phyloP scores from a whole-genome alignment of 2,888 invertebrate species.

The Phytoseiulus persimilis region DNA sequence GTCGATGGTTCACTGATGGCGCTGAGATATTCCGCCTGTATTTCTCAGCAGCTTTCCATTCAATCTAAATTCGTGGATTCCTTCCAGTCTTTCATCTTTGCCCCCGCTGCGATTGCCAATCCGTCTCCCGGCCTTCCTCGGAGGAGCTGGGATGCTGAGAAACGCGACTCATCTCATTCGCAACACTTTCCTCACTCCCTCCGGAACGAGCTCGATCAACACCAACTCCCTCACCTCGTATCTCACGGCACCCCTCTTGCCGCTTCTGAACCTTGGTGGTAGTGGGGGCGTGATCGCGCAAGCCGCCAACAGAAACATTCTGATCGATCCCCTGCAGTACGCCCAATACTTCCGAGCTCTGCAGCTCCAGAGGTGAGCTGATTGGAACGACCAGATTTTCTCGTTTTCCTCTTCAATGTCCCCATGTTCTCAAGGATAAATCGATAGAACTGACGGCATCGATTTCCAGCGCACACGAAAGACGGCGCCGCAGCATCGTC shows the following conservation, averaged over 20 bases:
- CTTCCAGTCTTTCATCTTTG: conserved; percentile 19
- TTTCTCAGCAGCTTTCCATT: background rate
- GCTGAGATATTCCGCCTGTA: too few species aligned
- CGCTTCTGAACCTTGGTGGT: conserved; percentile 7
- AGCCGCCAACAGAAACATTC: conserved; percentile 10
- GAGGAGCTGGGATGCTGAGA: conserved; percentile 20
- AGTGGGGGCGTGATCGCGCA: background rate
- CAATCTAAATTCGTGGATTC: background rate
- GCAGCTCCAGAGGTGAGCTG: conserved; percentile 14
- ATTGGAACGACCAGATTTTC: background rate
- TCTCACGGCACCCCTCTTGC: conserved; percentile 11
- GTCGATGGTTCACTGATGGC: background rate
- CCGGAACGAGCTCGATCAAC: background rate
- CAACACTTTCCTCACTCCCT: background rate
- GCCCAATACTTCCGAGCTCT: conserved; percentile 27
- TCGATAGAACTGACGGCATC: background rate
- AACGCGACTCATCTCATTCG: conserved; percentile 31
- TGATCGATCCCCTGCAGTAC: conserved; percentile 18
- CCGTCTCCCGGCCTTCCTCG: conserved; percentile 27
- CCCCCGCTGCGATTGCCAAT: conserved; percentile 27
- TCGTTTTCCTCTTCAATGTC: background rate
- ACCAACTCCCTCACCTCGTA: background rate
- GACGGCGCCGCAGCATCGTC: conserved; percentile 26
- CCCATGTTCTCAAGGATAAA: background rate
- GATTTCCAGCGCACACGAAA: conserved; percentile 27